Evolutionary conservation across 2,113 vertebrate genomes (phyloP).

Genomic region (Aspidoscelis tigris): DNA sequence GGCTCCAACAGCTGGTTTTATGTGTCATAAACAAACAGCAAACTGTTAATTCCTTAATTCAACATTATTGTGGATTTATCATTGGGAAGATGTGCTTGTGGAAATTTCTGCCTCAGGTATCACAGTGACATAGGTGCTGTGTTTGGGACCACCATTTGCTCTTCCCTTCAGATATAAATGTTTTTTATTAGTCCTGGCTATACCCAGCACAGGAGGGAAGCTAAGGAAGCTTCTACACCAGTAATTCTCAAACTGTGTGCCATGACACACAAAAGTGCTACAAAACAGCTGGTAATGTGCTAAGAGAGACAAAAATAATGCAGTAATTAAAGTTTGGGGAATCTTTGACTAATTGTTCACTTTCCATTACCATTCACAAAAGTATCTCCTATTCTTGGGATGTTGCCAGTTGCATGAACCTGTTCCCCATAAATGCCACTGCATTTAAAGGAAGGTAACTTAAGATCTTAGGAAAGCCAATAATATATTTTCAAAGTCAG

Average conservation of each 20-base stretch:
- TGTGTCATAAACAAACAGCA: no score
- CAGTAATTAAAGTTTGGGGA: neutral
- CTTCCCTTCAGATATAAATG: no score
- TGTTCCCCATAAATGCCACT: slow-evolving; percentile 57
- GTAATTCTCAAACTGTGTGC: neutral
- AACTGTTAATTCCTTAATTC: no score
- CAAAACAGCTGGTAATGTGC: neutral
- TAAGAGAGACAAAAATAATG: neutral
- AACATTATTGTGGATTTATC: no score
- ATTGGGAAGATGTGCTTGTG: no score
- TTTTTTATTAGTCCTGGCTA: neutral
- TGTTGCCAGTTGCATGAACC: slow-evolving; percentile 53
- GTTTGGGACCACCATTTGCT: no score
- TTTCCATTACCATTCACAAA: slow-evolving; percentile 39
- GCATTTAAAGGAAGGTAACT: slow-evolving; percentile 59
- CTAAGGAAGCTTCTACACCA: neutral
- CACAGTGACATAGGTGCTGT: no score
- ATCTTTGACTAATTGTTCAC: slow-evolving; percentile 48
- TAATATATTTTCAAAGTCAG: slow-evolving; percentile 57
- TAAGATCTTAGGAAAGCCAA: slow-evolving; percentile 40
- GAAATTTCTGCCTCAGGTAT: no score
- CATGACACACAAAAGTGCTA: neutral
- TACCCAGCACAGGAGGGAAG: neutral
- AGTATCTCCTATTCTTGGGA: slow-evolving; percentile 37
- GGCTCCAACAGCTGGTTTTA: no score